These are phyloP conservation scores for Hydrozoanthus tunicans DNA, from an alignment of 64 coral and sea anemone species.

Conservation along the genomic window DNA sequence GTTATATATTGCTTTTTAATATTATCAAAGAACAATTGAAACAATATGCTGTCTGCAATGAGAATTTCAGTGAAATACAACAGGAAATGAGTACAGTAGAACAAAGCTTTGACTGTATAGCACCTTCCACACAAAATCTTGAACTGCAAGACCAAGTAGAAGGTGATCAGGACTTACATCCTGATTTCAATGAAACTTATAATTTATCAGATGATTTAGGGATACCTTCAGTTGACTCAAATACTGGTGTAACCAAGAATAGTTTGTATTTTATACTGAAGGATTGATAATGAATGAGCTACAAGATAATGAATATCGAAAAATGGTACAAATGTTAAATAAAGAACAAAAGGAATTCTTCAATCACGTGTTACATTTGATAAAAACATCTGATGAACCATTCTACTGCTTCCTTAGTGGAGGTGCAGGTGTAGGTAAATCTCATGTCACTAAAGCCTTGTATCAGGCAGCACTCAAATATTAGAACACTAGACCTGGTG, in stretches of 20 bases:
- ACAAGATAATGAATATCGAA: constrained; percentile 20
- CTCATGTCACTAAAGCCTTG: background rate
- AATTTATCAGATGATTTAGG: background rate
- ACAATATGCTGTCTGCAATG: background rate
- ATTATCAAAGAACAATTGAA: background rate
- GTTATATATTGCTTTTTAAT: constrained; percentile 9
- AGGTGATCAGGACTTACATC: constrained; percentile 9
- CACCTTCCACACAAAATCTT: constrained; percentile 14
- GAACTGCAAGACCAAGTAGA: constrained; percentile 16
- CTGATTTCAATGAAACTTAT: background rate
- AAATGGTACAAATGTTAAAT: background rate
- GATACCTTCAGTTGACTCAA: background rate
- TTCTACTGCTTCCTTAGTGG: background rate
- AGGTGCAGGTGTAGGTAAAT: constrained; percentile 13
- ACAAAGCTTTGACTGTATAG: constrained; percentile 26
- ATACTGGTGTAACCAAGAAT: too few species aligned
- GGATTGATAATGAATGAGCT: constrained; percentile 22
- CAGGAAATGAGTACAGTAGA: constrained; percentile 15
- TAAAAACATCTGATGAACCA: background rate
- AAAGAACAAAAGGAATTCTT: background rate
- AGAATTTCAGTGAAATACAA: constrained; percentile 8
- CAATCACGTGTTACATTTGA: background rate
- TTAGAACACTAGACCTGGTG: constrained; percentile 4
- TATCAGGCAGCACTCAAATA: background rate
- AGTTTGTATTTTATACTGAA: background rate